Evolutionary conservation across 2,888 invertebrate species (phyloP).

Genomic region (Drosophila ustulata): DNA sequence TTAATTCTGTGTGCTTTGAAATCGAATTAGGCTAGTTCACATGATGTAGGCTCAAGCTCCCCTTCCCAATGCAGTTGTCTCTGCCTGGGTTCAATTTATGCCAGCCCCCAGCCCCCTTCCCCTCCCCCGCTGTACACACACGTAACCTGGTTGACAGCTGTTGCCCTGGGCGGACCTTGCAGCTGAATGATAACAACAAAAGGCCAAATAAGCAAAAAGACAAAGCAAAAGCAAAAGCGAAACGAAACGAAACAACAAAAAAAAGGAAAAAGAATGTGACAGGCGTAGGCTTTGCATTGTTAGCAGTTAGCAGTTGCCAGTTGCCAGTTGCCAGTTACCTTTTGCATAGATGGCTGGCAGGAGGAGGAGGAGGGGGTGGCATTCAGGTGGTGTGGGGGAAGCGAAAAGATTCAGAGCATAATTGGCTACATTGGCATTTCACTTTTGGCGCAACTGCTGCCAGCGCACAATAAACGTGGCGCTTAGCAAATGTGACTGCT

Average conservation of each 20-base stretch:
- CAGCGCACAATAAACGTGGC: constrained; percentile 47
- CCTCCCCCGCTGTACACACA: constrained; percentile 49
- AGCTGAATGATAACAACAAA: constrained; percentile 65
- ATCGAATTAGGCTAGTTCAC: constrained; percentile 68
- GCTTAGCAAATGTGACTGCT: constrained; percentile 44
- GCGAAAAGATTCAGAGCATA: constrained; percentile 55
- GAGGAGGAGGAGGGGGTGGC: constrained; percentile 10
- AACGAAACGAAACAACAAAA: constrained; percentile 37
- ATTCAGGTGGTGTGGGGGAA: constrained; percentile 1
- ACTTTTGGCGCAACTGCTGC: constrained; percentile 71
- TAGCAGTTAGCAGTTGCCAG: constrained; percentile 61
- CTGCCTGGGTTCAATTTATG: constrained; percentile 62
- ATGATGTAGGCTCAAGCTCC: constrained; percentile 11
- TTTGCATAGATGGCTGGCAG: constrained; percentile 35
- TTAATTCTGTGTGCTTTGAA: constrained; percentile 70
- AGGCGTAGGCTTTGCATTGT: constrained; percentile 72
- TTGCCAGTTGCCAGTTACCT: constrained; percentile 50
- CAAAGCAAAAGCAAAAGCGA: constrained; percentile 11
- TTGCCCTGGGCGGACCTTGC: constrained; percentile 53
- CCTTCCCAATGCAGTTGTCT: constrained; percentile 54
- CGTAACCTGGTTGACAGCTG: constrained; percentile 77
- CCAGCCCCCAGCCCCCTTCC: neutral
- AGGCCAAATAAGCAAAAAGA: constrained; percentile 65
- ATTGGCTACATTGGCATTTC: constrained; percentile 79
- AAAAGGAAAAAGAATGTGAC: constrained; percentile 47